phyloP scores from a whole-genome alignment of 1,140 invertebrate genomes.

The Matsumurasca onukii region DNA sequence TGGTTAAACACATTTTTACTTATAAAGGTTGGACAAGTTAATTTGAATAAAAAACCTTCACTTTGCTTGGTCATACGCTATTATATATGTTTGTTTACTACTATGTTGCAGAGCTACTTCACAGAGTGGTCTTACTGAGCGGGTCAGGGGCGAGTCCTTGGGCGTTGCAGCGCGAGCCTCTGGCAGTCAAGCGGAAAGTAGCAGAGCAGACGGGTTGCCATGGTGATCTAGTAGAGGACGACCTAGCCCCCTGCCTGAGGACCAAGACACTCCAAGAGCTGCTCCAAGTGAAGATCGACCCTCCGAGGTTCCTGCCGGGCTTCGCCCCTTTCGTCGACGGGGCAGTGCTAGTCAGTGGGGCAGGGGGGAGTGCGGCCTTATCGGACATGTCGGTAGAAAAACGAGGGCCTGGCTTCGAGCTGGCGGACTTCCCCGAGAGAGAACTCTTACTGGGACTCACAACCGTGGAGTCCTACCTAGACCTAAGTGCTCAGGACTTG shows the following conservation, averaged over 20 bases:
- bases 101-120: conserved; percentile 78
- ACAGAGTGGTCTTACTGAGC: conserved; percentile 88
- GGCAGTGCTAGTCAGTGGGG: conserved; percentile 58
- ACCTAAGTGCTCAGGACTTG: conserved; percentile 67
- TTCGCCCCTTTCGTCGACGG: conserved; percentile 90
- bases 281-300: conserved; percentile 68
- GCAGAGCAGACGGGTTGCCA: conserved; percentile 76
- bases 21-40: too few relatives aligned
- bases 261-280: conserved; percentile 69
- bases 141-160: conserved; percentile 94
- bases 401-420: conserved; percentile 61
- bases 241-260: conserved; percentile 80
- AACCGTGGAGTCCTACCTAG: conserved; percentile 71
- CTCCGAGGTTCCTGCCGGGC: conserved; percentile 79
- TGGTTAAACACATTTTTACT: too few relatives aligned
- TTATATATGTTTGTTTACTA: too few relatives aligned
- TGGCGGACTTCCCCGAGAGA: conserved; percentile 79
- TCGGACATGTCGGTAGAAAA: conserved; percentile 28
- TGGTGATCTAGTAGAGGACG: conserved; percentile 72
- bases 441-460: conserved; percentile 77
- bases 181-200: conserved; percentile 75
- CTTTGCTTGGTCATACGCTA: too few relatives aligned
- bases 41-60: too few relatives aligned
- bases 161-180: conserved; percentile 87
- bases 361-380: conserved; percentile 23